Evolutionary conservation across 1,140 invertebrate species (phyloP), one percentile per base, ranked within the genome.

Genomic region (Pinna nobilis): DNA sequence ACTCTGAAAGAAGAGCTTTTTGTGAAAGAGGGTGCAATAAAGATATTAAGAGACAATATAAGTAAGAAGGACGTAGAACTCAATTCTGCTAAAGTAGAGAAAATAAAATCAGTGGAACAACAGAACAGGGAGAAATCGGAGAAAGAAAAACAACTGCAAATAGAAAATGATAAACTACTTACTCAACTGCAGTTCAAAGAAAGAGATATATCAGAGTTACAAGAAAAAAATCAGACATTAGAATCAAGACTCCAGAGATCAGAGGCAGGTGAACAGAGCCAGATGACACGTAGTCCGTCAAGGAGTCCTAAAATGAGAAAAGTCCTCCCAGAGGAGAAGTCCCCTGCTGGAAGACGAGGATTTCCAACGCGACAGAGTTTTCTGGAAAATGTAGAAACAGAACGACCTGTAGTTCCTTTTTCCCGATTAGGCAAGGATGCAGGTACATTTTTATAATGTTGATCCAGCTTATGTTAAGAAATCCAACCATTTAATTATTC

Each of bases 131-230:
- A 72, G 25, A 65, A 76, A 33, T 70, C 37, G 18, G 69, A 79
- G 35, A 73, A 63, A 28, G 81, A 84, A 37, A 74, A 74, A 49
- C 37, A 75, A n/a, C 63, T 84, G 6, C 67, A 77, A 49, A 37
- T 59, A 15, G 71, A 75, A 18, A 60, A 72, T 2, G 77, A 81
- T 18, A 69, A 64, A 25, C 68, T 82, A 11, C 57, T 66, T 23
- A 79, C 79, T 3, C 74, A 81, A 44, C 49, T 84, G 18, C 79
- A 84, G 50, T 84, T 84, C 57, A 74, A 79, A 63, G 72, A 79
- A 3, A 69, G 71, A 23, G 82, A 84, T 32, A 57, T 74, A 15
- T 23, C 51, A n/a, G 70, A 81, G 25, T 32, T 82, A 23, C 59
- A 73, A 37, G 73, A 76, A 15, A 70, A 64, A 50, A 79, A 66